Evolutionary conservation across 1,140 invertebrate genomes (phyloP).

Genomic region (Orius insidiosus): DNA sequence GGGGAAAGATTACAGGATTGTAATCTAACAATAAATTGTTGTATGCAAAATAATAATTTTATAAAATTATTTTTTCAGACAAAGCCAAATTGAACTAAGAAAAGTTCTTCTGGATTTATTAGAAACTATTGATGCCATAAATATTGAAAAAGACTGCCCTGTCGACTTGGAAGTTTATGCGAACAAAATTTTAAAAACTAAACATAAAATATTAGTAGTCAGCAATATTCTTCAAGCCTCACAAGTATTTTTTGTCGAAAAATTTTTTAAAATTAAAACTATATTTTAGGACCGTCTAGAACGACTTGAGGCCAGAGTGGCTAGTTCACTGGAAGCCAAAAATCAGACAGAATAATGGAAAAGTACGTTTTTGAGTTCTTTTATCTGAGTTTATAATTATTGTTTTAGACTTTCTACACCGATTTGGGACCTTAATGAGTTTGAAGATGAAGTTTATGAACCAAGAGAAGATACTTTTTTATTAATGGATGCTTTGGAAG

Average conservation of each 20-base stretch:
- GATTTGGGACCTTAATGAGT: background rate
- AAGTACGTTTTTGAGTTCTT: background rate
- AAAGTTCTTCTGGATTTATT: constrained; percentile 71
- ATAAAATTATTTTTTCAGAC: constrained; percentile 37
- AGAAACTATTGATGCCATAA: constrained; percentile 64
- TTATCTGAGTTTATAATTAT: background rate
- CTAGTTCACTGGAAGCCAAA: no score
- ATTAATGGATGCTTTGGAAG: constrained; percentile 81
- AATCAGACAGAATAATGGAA: no score
- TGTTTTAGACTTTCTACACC: background rate
- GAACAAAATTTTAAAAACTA: constrained; percentile 74
- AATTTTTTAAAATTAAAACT: no score
- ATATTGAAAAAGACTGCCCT: constrained; percentile 56
- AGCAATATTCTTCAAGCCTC: constrained; percentile 74
- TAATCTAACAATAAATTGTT: no score
- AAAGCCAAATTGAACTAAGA: constrained; percentile 73
- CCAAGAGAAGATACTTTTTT: constrained; percentile 93
- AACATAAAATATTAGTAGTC: constrained; percentile 71
- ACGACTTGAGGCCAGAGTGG: no score
- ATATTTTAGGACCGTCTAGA: no score
- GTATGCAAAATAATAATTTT: no score
- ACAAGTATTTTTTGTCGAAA: constrained; percentile 37
- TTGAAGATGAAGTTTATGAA: constrained; percentile 58
- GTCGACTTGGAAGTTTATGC: constrained; percentile 79
- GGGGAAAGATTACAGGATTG: no score